Conservation (phyloP, 2,113 vertebrate species). For the Tenrec ecaudatus region DNA sequence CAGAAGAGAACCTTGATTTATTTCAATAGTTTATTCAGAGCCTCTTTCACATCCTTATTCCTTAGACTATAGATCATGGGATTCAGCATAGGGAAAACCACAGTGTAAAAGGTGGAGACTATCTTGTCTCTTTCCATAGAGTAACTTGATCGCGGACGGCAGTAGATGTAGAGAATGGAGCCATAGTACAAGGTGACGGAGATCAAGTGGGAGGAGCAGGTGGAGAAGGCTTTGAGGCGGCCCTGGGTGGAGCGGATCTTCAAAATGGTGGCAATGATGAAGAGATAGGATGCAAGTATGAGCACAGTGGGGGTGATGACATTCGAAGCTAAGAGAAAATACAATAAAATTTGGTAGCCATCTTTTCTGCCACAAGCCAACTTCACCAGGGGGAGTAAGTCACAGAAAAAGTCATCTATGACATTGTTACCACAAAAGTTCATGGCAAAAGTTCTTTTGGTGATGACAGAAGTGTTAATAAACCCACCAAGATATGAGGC, state of each 20-base stretch:
- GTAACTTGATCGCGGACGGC: neutral
- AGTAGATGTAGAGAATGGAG: conserved; percentile 63
- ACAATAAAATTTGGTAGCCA: conserved; percentile 61
- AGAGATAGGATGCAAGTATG: conserved; percentile 56
- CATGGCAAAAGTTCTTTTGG: conserved; percentile 66
- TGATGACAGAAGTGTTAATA: conserved; percentile 73
- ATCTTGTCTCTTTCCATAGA: neutral
- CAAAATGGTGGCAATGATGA: conserved; percentile 50
- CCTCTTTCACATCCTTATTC: conserved; percentile 62
- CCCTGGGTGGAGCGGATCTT: conserved; percentile 51
- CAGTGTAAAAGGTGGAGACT: conserved; percentile 28
- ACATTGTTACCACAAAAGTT: conserved; percentile 71
- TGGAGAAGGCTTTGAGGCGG: conserved; percentile 71
- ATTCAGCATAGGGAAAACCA: conserved; percentile 43
- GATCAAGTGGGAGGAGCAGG: conserved; percentile 65
- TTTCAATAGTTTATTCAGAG: conserved; percentile 34
- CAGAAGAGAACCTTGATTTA: neutral
- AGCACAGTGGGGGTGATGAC: conserved; percentile 48
- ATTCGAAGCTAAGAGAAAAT: conserved; percentile 71
- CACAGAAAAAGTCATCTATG: conserved; percentile 85
- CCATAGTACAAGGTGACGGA: conserved; percentile 67
- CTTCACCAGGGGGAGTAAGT: conserved; percentile 79
- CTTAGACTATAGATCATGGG: conserved; percentile 58
- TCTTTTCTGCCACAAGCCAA: conserved; percentile 66
- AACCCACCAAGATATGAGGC: conserved; percentile 53